Base-by-base conservation (phyloP, 1,140 invertebrate species). In the Drosophila ohnishii region DNA sequence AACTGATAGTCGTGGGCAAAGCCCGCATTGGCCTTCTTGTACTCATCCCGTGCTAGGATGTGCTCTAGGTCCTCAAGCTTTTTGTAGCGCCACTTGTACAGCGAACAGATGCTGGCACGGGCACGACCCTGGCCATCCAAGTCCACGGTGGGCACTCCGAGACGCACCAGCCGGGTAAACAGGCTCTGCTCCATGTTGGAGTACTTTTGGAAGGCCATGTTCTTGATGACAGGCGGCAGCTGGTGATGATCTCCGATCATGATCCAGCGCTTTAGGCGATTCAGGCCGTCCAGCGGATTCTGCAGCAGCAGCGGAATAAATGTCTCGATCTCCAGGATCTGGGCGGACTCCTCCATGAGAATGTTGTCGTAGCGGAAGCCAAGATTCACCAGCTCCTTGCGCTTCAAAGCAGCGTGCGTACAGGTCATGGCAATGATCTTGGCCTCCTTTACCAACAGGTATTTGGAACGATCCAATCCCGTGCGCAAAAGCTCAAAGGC, bases 161-260 rank as follows among this genome's bases (percentile, higher is more conserved):
- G 93, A 14, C 98, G 93, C 1, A 99, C 98, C 90, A 99, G 96
- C 51, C 99, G 93, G 0, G 98, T 98, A 91, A 99, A 99, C 4
- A 99, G 93, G 35, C 97, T 98, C 91, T 99, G 99, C 90, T 99
- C 99, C 99, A 99, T 99, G 90, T 99, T 99, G 7, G 97, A 98
- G 92, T 98, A 99, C 91, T 99, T 99, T 92, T 99, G 98, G 92
- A 99, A 99, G 14, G 98, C 98, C 97, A 99, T 99, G 91, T 99
- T 99, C 92, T 99, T 99, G 39, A 99, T 99, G 10, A 99, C 98
- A 0, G 99, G 99, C 0, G 99, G 99, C 72, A 99, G 93, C 92
- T 99, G 99, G 92, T 99, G 98, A 92, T 99, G 99, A 93, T 99
- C 99, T 7, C 99, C 99, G 90, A 99, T 99, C 99, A 99, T 99